These are phyloP conservation scores for Pseudomyrmex gracilis DNA, from an alignment of 1,140 invertebrate genomes.

Conservation along the genomic window DNA sequence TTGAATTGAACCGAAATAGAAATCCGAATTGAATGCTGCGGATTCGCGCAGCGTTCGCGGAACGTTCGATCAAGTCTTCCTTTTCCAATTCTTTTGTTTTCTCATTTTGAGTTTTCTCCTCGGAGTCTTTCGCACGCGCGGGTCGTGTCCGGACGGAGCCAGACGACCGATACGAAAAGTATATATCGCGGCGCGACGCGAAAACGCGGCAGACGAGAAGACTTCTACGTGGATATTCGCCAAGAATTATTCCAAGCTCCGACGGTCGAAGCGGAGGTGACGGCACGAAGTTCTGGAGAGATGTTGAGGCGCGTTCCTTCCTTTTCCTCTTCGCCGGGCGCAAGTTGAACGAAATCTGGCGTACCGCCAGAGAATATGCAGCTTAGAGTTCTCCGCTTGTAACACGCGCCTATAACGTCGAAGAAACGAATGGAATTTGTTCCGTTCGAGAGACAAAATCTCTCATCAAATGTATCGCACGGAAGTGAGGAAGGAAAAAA, in stretches of 20 bases:
- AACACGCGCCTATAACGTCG: slow-evolving; percentile 29
- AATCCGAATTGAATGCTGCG: slow-evolving; percentile 3
- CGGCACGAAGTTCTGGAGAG: slow-evolving; percentile 10
- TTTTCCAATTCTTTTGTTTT: background rate
- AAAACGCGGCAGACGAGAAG: slow-evolving; percentile 27
- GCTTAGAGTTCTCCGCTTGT: background rate
- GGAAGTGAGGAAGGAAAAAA: background rate
- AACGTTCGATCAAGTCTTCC: slow-evolving; percentile 32
- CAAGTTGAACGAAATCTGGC: slow-evolving; percentile 43
- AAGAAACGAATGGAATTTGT: slow-evolving; percentile 22
- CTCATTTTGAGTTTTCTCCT: background rate
- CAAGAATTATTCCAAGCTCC: slow-evolving; percentile 54
- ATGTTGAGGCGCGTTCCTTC: background rate
- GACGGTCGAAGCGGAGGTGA: slow-evolving; percentile 22
- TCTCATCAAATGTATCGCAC: background rate
- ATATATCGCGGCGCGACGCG: background rate
- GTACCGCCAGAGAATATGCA: slow-evolving; percentile 20
- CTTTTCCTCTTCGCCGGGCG: slow-evolving; percentile 1
- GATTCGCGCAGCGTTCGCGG: slow-evolving; percentile 21
- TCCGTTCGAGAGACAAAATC: background rate
- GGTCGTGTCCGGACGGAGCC: slow-evolving; percentile 4
- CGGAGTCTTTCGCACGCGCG: background rate
- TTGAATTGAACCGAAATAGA: slow-evolving; percentile 45
- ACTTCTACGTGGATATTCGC: slow-evolving; percentile 18
- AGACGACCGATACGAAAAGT: background rate